A percentile compares a stretch with the other conserved stretches of the same genome.
These are phyloP conservation scores for Cheilosia pagana DNA, from an alignment of 2,888 invertebrate species.

Conservation along the genomic window DNA sequence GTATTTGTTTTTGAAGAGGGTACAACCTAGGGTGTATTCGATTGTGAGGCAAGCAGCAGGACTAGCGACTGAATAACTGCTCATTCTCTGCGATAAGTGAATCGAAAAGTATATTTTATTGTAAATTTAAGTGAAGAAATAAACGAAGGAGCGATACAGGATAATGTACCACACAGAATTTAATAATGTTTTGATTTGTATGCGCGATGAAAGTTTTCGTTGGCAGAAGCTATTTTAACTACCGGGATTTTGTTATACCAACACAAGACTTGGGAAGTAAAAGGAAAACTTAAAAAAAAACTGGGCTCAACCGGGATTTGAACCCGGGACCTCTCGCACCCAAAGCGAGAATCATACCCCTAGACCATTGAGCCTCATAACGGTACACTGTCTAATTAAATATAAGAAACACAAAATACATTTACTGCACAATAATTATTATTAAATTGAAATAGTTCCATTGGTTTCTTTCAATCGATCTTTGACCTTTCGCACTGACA, in stretches of 20 bases:
- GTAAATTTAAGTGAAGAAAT: slow-evolving; percentile 51
- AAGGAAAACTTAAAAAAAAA: not conserved
- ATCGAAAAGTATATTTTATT: slow-evolving; percentile 23
- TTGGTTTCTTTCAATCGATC: too few relatives aligned
- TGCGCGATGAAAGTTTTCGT: not conserved
- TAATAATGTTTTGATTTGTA: slow-evolving; percentile 15
- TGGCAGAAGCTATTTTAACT: too few relatives aligned
- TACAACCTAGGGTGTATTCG: slow-evolving; percentile 28
- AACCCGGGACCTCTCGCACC: slow-evolving; percentile 76
- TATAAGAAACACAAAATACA: not conserved
- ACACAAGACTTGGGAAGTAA: not conserved
- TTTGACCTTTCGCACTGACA: too few relatives aligned
- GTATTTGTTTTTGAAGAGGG: slow-evolving; percentile 7
- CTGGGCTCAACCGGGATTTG: slow-evolving; percentile 75
- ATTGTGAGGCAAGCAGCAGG: not conserved
- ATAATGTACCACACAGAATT: slow-evolving; percentile 36
- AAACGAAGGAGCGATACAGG: slow-evolving; percentile 12
- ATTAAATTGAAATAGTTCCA: too few relatives aligned
- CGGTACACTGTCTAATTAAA: not conserved
- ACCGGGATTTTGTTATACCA: too few relatives aligned
- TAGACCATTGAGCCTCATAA: slow-evolving; percentile 69
- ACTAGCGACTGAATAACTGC: slow-evolving; percentile 7
- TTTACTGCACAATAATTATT: too few relatives aligned
- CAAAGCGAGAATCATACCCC: slow-evolving; percentile 76
- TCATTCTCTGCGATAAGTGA: not conserved